Evolutionary conservation across 1,140 invertebrate genomes (phyloP), one percentile per base, ranked within the genome.

Genomic region (Drosophila santomea): DNA sequence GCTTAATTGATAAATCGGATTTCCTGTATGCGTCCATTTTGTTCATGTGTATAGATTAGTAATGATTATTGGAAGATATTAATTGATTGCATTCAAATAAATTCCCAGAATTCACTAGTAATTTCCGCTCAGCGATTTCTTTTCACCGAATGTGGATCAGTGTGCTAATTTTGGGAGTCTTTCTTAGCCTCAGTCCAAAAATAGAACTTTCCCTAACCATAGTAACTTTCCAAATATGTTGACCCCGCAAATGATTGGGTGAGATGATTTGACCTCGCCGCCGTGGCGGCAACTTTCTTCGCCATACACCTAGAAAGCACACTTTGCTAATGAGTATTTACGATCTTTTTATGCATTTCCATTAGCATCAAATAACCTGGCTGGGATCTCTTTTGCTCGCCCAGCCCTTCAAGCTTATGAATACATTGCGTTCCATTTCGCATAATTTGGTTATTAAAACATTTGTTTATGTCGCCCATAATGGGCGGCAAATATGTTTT

Each of bases 381-480:
- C 47, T 15, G 41, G 72, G 28, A 68, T 76, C 55, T 75, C 51
- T 57, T 75, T 75, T 41, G 61, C 72, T 44, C 50, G 35, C 28
- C 41, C 51, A 62, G 58, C 15, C 52, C 47, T 28, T 36, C 12
- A 32, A 35, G 62, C 78, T 86, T 82, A 86, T 86, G 78, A 86
- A 86, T 77, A 51, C 66, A 67, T 59, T 63, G 63, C 74, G 54
- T 58, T 72, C 60, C 28, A 74, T 74, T 71, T 64, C 68, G 82
- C 78, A 86, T 88, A 86, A 86, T 86, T 88, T 88, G 71, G 74
- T 88, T 86, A 88, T 86, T 88, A 88, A 88, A 82, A 83, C 80
- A 86, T 86, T 86, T 77, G 83, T 86, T 86, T 86, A 86, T 88
- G 82, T 82, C 50, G 61, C 78, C 48, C 82, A 54, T 88, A 88